Percentiles rank a stretch among this genome's conserved stretches.
phyloP scores from a whole-genome alignment of 37 sponge, comb jelly and placozoan species.

The Beroe forskalii region DNA sequence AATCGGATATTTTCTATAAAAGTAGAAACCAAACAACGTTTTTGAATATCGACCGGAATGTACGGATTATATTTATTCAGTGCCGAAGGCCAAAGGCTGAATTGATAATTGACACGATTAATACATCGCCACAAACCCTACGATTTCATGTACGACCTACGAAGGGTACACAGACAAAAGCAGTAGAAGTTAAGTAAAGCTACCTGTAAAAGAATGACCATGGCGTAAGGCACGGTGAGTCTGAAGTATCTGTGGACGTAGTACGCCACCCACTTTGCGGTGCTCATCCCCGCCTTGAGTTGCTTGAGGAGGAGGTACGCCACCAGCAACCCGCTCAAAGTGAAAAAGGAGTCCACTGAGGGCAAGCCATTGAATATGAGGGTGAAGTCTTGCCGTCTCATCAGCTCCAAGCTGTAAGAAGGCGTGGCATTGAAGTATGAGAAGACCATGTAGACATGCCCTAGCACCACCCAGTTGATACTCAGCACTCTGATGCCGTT shows the following conservation, averaged over 20 bases:
- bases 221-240: neutral
- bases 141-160: no score
- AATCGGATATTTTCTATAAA: no score
- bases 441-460: neutral
- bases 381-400: neutral
- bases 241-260: conserved; percentile 49
- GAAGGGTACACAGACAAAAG: no score
- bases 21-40: neutral
- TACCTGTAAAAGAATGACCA: conserved; percentile 51
- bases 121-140: no score
- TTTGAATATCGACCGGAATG: no score
- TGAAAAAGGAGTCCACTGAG: conserved; percentile 43
- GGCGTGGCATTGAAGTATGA: neutral
- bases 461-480: conserved; percentile 63
- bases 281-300: neutral
- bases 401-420: neutral
- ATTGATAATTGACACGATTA: no score
- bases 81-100: no score
- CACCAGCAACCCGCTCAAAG: conserved; percentile 47
- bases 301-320: conserved; percentile 44
- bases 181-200: no score
- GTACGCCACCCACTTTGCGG: conserved; percentile 5
- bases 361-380: conserved; percentile 2
- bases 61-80: no score
- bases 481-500: conserved; percentile 53